Base-by-base conservation (phyloP, 2,797 vertebrate species). In the Manis pentadactyla region DNA sequence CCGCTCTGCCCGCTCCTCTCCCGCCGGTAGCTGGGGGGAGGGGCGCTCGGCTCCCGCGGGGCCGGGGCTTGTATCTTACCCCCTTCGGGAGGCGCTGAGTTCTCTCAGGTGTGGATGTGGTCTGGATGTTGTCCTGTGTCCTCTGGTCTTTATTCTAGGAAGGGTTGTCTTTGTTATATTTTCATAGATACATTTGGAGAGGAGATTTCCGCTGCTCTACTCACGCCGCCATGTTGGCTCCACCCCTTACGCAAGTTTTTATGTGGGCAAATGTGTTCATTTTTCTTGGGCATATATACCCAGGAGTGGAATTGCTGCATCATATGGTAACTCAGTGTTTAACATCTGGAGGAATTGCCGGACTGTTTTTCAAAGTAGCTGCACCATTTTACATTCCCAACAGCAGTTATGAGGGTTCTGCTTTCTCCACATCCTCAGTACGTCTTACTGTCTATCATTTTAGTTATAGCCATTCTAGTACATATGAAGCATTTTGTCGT, bases 401-500 rank as follows among this genome's bases (percentile, higher is more conserved):
- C 39, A 19, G 37, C 46, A 77, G 31, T 73, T 42, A 0, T 0
- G 25, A 64, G 19, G 4, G 11, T 29, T 73, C 73, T 9, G 7
- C 0, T 46, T 85, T 71, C 23, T 42, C 39, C 42, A 10, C 11
- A 18, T 12, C 37, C 87, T 68, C 82, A n/a, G 10, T 46, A 23
- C 34, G 31, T 49, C 55, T 19, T n/a, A 7, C 46, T 37, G 0
- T 78, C 31, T 53, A 27, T 37, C n/a, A 84, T 46, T 75, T 83
- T 21, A 51, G 74, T 7, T 13, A 31, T 42, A 7, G 63, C 78
- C 42, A 12, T 75, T 37, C 31, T 18, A 3, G 27, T 49, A 53
- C 3, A 42, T 55, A 27, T 15, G 46, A 21, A 7, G 25, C 21
- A 34, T 49, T 51, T 0, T 12, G 9, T 57, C 34, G 0, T 0